phyloP scores from a whole-genome alignment of 92 coral and sea anemone genomes.

The Palythoa grandiflora region DNA sequence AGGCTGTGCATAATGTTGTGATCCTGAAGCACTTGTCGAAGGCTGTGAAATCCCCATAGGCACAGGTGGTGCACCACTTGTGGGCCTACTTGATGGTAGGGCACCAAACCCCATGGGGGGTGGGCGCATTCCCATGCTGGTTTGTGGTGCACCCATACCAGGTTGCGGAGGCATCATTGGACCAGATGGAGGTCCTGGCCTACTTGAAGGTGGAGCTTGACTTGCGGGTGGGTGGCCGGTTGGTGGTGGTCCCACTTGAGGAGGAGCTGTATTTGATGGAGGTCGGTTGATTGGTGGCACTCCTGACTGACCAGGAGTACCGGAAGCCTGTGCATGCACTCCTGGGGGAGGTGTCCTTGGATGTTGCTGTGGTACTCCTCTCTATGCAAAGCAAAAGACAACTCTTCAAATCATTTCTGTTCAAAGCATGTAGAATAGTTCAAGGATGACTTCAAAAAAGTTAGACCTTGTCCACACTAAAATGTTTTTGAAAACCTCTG shows the following conservation, averaged over 20 bases:
- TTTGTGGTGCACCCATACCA: conserved; percentile 30
- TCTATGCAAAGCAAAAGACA: background rate
- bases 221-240: conserved; percentile 29
- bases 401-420: background rate
- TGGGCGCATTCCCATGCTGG: conserved; percentile 57
- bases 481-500: no score
- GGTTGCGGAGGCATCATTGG: conserved; percentile 27
- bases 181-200: conserved; percentile 19
- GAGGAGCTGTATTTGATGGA: conserved; percentile 36
- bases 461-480: no score
- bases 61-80: conserved; percentile 35
- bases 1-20: conserved; percentile 69
- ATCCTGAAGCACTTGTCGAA: conserved; percentile 61
- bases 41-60: conserved; percentile 70
- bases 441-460: no score
- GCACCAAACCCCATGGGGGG: conserved; percentile 56
- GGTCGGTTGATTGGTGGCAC: conserved; percentile 43
- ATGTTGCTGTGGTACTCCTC: conserved; percentile 39
- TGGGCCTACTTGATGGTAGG: conserved; percentile 54
- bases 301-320: conserved; percentile 44
- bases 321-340: conserved; percentile 4
- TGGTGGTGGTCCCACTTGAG: conserved; percentile 40
- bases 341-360: conserved; percentile 21
- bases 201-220: conserved; percentile 40
- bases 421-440: no score